Percentiles rank a stretch among this genome's conserved stretches.
Conservation (phyloP, 2,797 vertebrate genomes). For the Sebastes vulpes region DNA sequence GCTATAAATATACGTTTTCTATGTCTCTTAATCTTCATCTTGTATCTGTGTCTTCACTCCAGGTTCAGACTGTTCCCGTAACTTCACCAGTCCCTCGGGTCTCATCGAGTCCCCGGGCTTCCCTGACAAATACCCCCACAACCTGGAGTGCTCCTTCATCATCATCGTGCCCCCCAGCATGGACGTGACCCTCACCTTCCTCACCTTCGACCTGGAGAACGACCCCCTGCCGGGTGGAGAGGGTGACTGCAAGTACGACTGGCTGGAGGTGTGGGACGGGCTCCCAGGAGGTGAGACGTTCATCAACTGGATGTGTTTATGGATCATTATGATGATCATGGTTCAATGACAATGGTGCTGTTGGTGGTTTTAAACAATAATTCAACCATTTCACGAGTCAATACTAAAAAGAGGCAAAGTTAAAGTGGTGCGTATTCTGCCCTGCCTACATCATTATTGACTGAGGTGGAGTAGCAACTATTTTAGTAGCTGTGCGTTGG, state of each 20-base stretch:
- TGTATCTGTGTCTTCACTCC: constrained; percentile 32
- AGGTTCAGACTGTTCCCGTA: constrained; percentile 98
- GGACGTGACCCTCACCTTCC: constrained; percentile 94
- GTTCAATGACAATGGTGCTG: background rate
- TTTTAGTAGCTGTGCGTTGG: constrained; percentile 78
- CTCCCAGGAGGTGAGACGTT: constrained; percentile 89
- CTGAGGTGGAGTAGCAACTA: constrained; percentile 74
- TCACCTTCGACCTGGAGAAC: constrained; percentile 97
- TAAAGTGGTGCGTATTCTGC: constrained; percentile 24
- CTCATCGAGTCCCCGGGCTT: constrained; percentile 97
- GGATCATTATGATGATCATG: background rate
- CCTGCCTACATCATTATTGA: constrained; percentile 77
- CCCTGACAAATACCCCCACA: constrained; percentile 98
- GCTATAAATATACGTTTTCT: background rate
- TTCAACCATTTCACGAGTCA: constrained; percentile 24
- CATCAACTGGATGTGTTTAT: background rate
- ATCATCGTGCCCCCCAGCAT: constrained; percentile 94
- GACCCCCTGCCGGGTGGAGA: constrained; percentile 94
- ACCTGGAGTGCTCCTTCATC: constrained; percentile 96
- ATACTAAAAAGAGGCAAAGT: background rate
- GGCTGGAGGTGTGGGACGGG: constrained; percentile 99
- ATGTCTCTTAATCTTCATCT: background rate
- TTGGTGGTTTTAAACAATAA: background rate
- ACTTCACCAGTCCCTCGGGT: constrained; percentile 92
- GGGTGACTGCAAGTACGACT: constrained; percentile 98